Evolutionary conservation across 2,888 invertebrate genomes (phyloP).

Genomic region (Drosophila subquinaria): DNA sequence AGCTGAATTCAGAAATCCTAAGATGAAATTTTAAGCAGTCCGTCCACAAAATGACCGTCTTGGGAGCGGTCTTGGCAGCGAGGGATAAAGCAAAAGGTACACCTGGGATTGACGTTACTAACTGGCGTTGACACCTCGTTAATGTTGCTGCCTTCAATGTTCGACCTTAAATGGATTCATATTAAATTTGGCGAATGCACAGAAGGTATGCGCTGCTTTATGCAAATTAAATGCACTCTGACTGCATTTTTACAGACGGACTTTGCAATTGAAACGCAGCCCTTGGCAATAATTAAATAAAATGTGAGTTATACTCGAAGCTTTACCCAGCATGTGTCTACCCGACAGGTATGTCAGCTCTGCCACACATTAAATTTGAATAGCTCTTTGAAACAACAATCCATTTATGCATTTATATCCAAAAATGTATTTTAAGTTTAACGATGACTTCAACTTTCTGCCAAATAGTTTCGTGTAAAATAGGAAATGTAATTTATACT

Average conservation of each 20-base stretch:
- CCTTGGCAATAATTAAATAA: conserved; percentile 76
- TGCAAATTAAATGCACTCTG: conserved; percentile 54
- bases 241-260: conserved; percentile 42
- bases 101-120: conserved; percentile 34
- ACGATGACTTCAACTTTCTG: not conserved
- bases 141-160: not conserved
- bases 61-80: conserved; percentile 47
- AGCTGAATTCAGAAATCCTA: conserved; percentile 10
- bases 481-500: not conserved
- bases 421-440: not conserved
- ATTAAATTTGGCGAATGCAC: conserved; percentile 21
- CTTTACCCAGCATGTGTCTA: conserved; percentile 14
- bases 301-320: conserved; percentile 38
- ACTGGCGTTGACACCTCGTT: conserved; percentile 43
- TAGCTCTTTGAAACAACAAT: no score
- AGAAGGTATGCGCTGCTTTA: conserved; percentile 39
- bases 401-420: no score
- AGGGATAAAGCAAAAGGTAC: not conserved
- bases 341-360: not conserved
- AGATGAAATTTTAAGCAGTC: conserved; percentile 66
- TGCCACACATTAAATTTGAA: not conserved
- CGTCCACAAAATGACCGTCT: conserved; percentile 48
- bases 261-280: conserved; percentile 36
- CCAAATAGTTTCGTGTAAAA: not conserved
- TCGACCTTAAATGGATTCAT: conserved; percentile 28